Base-by-base conservation (phyloP, 2,113 vertebrate genomes). In the Coturnix japonica region DNA sequence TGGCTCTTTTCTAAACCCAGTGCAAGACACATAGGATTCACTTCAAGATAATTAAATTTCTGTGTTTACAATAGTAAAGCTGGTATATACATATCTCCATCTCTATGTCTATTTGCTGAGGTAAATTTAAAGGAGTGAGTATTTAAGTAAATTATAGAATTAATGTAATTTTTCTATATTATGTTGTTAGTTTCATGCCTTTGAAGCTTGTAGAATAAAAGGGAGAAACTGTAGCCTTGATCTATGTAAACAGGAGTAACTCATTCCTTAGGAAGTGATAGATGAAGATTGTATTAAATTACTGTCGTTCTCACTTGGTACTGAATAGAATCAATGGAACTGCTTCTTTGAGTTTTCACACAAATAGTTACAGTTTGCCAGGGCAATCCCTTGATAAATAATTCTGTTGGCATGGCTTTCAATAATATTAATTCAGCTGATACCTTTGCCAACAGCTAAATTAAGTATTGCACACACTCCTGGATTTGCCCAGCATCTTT, bases 201-300 rank as follows among this genome's bases (percentile, higher is more conserved):
- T 63, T 69, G n/a, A 93, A 47, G 6, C 51, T 71, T 39, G 13
- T n/a, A 30, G 33, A 79, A 85, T 16, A 86, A 82, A 83, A 61
- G 9, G 63, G 26, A 46, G 84, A 78, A 22, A 26, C 16, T 54
- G 11, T 39, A 35, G 5, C 0, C 0, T 3, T 74, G 25, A 49
- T 63, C 20, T 28, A 0, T 63, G 44, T 43, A 83, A 81, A 71
- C 16, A 37, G 33, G 11, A 73, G 63, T 65, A 43, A 65, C 10
- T 61, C 13, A 33, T 16, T 70, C 23, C n/a, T 25, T 61, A 11
- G 30, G 30, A 77, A 70, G 53, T 53, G 30, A 47, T 15, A 88
- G 30, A 15, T 43, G 6, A 7, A 70, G 37, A 16, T 0, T 5
- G 46, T 8, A 47, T 43, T 81, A 76, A 56, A 70, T 82, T 78